Base-by-base conservation (phyloP, 2,113 vertebrate species). In the Sceloporus undulatus region DNA sequence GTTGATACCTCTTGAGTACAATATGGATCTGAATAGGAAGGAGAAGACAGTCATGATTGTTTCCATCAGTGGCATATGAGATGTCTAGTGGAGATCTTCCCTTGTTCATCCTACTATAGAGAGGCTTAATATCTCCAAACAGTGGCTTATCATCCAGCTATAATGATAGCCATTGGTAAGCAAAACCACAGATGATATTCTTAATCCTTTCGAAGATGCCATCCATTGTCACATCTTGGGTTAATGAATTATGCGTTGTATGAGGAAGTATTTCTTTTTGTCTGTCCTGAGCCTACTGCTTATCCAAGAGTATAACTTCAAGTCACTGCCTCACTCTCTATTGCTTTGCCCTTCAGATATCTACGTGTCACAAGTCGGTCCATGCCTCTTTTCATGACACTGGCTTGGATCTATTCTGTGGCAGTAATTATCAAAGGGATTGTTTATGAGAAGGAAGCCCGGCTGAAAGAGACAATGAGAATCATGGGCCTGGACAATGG, bases 401-500 rank as follows among this genome's bases (percentile, higher is more conserved):
- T 99, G 93, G 99, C 99, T 54, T 99, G 99, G 98, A 99, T 99
- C 95, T 99, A 99, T 94, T 99, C 98, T 0, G 99, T 99, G 93
- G 98, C 99, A 34, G 97, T 99, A 90, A 99, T 99, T 93, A 98
- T 99, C 93, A 99, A 99, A 94, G 97, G 98, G 2, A 98, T 99
- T 11, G 99, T 99, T 2, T 99, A 99, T 0, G 99, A 99, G 96
- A 99, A 99, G 94, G 99, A 99, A 94, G 98, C 98, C 0, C 96
- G 99, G 6, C 97, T 99, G 85, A 99, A 99, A 95, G 99, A 99
- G 96, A 99, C 98, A 0, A 99, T 99, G 99, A 97, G 98, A 86
- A 99, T 99, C 86, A 99, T 99, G 99, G 99, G 99, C 21, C 91
- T 99, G 91, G 96, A 98, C 87, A 99, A 98, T 0, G 97, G 98